Percentiles rank a stretch among this genome's conserved stretches.
Evolutionary conservation across 2,888 invertebrate genomes (phyloP).

Genomic region (Phorcus lineatus): DNA sequence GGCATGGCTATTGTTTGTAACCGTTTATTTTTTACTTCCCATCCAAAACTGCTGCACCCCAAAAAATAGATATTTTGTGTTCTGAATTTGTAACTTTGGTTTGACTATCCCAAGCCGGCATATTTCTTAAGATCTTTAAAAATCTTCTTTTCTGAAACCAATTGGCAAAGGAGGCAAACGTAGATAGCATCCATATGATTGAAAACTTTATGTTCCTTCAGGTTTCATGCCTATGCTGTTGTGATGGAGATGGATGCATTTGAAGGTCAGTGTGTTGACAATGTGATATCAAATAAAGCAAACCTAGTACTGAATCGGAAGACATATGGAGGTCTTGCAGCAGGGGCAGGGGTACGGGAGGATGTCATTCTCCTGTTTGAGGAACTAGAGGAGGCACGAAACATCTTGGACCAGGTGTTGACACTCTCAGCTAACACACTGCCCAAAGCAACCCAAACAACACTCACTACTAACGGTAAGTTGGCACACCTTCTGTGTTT

Average conservation of each 20-base stretch:
- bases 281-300: conserved; percentile 56
- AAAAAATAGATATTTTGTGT: too few species aligned
- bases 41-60: too few species aligned
- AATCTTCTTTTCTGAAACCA: too few species aligned
- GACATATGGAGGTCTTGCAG: conserved; percentile 73
- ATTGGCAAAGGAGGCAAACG: too few species aligned
- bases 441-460: neutral
- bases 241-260: conserved; percentile 74
- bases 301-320: conserved; percentile 70
- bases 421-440: conserved; percentile 49
- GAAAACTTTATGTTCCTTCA: conserved; percentile 34
- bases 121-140: too few species aligned
- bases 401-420: conserved; percentile 65
- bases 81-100: too few species aligned
- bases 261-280: conserved; percentile 65
- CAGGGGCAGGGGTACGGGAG: conserved; percentile 73
- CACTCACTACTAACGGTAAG: neutral
- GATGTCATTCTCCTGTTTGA: conserved; percentile 75
- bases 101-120: too few species aligned
- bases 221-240: conserved; percentile 75
- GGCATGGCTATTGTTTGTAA: too few species aligned
- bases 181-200: too few species aligned
- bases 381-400: conserved; percentile 74
- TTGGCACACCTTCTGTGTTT: neutral
- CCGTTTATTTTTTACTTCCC: too few species aligned